phyloP scores from a whole-genome alignment of 64 coral and sea anemone species.

The Stichodactyla mertensii region DNA sequence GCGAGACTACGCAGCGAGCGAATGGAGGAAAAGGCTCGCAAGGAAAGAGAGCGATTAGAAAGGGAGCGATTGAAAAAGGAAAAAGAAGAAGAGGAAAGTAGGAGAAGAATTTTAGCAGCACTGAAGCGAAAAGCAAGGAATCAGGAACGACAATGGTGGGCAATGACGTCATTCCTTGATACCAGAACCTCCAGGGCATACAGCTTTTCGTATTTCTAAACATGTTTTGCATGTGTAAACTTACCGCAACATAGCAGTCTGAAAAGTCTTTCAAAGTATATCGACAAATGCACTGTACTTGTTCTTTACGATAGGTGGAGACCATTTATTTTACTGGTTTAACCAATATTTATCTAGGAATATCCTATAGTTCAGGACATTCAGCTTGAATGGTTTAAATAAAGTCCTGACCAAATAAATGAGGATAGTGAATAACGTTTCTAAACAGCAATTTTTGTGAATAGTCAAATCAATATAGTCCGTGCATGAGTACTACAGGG shows the following conservation, averaged over 20 bases:
- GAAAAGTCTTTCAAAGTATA: too few relatives aligned
- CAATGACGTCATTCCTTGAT: constrained; percentile 1
- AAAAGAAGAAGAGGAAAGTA: constrained; percentile 21
- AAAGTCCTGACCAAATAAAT: too few relatives aligned
- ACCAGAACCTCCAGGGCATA: constrained; percentile 3
- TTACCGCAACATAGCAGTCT: not conserved
- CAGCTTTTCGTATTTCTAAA: constrained; percentile 48
- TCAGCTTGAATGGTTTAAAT: too few relatives aligned
- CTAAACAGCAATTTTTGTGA: too few relatives aligned
- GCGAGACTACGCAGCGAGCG: not conserved
- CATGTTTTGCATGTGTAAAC: not conserved
- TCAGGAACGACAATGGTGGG: constrained; percentile 14
- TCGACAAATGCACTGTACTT: too few relatives aligned
- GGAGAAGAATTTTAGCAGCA: constrained; percentile 1
- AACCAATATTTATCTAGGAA: too few relatives aligned
- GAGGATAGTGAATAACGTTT: too few relatives aligned
- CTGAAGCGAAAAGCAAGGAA: constrained; percentile 25
- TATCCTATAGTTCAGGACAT: too few relatives aligned
- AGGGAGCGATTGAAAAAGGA: constrained; percentile 24
- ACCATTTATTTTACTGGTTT: too few relatives aligned
- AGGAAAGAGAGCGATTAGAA: constrained; percentile 3
- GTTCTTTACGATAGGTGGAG: too few relatives aligned
- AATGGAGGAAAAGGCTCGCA: not conserved
- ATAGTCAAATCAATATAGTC: too few relatives aligned
- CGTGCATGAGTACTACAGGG: too few relatives aligned